These are phyloP conservation scores for Drosophila demipolita DNA, from an alignment of 2,888 invertebrate species.

Conservation along the genomic window DNA sequence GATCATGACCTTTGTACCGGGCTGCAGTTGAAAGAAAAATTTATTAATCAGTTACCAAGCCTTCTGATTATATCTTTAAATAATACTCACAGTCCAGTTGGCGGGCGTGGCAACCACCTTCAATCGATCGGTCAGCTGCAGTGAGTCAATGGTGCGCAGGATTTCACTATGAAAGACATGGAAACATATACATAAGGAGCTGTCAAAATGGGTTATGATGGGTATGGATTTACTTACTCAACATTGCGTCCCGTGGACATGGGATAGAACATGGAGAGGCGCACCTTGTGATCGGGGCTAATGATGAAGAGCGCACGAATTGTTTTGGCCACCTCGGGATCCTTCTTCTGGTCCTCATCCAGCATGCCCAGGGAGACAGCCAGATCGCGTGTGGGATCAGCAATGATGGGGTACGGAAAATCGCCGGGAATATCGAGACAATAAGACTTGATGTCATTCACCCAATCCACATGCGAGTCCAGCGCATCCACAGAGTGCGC, in stretches of 20 bases:
- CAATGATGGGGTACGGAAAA: conserved; percentile 93
- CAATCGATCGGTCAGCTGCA: conserved; percentile 90
- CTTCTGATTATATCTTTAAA: neutral
- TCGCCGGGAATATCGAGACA: conserved; percentile 89
- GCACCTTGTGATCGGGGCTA: conserved; percentile 91
- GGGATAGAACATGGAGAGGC: conserved; percentile 93
- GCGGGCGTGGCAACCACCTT: conserved; percentile 93
- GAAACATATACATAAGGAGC: conserved; percentile 1
- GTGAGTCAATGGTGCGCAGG: conserved; percentile 92
- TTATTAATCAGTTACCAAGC: too few relatives aligned
- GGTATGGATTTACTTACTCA: conserved; percentile 87
- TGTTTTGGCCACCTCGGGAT: conserved; percentile 89
- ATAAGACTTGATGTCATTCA: conserved; percentile 90
- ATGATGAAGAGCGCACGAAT: conserved; percentile 92
- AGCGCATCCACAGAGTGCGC: conserved; percentile 93
- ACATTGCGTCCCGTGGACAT: conserved; percentile 94
- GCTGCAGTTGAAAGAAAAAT: conserved; percentile 81
- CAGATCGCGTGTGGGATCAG: conserved; percentile 90
- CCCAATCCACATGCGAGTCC: conserved; percentile 91
- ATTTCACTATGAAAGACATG: conserved; percentile 88
- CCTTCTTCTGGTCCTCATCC: conserved; percentile 89
- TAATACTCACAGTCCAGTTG: conserved; percentile 90
- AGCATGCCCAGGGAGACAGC: conserved; percentile 92
- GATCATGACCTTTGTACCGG: conserved; percentile 92
- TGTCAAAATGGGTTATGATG: neutral